Percentiles rank a stretch among this genome's conserved stretches.
Conservation (phyloP, 2,113 vertebrate genomes). For the Eolophus roseicapilla region DNA sequence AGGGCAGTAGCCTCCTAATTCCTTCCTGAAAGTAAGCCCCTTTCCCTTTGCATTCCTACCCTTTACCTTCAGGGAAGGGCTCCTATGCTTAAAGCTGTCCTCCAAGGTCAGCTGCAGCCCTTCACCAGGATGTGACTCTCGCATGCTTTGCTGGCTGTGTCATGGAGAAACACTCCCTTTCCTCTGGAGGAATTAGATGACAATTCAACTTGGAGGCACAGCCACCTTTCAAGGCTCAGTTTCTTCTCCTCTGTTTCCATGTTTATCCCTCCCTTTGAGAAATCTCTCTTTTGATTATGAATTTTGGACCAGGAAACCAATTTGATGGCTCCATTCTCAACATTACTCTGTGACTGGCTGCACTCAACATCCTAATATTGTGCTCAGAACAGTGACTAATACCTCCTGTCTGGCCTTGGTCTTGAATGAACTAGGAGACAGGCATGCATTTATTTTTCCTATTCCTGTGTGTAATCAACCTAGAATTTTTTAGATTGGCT, state of each 20-base stretch:
- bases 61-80: background rate
- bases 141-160: conserved; percentile 41
- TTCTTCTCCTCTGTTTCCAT: background rate
- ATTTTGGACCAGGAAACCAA: background rate
- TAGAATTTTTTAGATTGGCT: conserved; percentile 30
- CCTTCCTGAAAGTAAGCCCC: background rate
- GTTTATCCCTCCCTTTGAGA: background rate
- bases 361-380: conserved; percentile 63
- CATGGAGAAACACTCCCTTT: conserved; percentile 49
- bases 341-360: background rate
- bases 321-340: conserved; percentile 1
- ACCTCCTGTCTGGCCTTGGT: conserved; percentile 65
- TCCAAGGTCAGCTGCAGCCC: background rate
- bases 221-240: background rate
- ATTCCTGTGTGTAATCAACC: conserved; percentile 59
- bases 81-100: background rate
- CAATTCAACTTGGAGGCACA: background rate
- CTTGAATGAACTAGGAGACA: conserved; percentile 70
- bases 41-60: background rate
- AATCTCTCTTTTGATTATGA: background rate
- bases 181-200: background rate
- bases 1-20: background rate
- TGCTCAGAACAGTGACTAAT: conserved; percentile 72
- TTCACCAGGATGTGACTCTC: conserved; percentile 43
- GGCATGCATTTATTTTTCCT: conserved; percentile 57